Evolutionary conservation across 2,797 vertebrate species (phyloP).

Genomic region (Halcyon badia): DNA sequence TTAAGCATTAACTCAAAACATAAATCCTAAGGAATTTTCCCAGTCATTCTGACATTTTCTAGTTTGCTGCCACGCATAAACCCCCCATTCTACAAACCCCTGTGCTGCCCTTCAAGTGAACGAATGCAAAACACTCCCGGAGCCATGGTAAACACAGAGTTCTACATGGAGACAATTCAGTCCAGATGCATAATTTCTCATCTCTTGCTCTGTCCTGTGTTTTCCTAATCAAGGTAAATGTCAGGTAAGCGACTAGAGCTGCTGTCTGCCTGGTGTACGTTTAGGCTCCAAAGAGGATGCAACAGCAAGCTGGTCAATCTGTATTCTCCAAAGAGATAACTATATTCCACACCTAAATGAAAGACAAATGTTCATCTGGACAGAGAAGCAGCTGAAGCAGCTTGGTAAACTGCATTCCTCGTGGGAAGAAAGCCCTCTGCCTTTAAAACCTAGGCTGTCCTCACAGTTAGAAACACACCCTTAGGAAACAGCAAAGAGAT

Average conservation of each 20-base stretch:
- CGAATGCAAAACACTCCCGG: background rate
- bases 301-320: background rate
- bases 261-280: background rate
- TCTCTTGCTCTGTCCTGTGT: background rate
- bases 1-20: constrained; percentile 34
- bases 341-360: background rate
- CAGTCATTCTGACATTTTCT: background rate
- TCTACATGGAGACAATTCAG: background rate
- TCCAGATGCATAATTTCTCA: background rate
- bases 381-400: background rate
- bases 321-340: background rate
- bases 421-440: background rate
- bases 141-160: constrained; percentile 8
- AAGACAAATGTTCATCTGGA: background rate
- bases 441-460: constrained; percentile 20
- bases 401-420: background rate
- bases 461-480: constrained; percentile 32
- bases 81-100: background rate
- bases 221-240: background rate
- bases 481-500: constrained; percentile 44
- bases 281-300: background rate
- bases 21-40: constrained; percentile 35
- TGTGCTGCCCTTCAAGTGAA: background rate
- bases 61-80: constrained; percentile 1
- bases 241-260: background rate